A percentile compares a stretch with the other conserved stretches of the same genome.
These are phyloP conservation scores for Drosophila nigromelanica DNA, from an alignment of 1,140 invertebrate genomes.

Conservation along the genomic window DNA sequence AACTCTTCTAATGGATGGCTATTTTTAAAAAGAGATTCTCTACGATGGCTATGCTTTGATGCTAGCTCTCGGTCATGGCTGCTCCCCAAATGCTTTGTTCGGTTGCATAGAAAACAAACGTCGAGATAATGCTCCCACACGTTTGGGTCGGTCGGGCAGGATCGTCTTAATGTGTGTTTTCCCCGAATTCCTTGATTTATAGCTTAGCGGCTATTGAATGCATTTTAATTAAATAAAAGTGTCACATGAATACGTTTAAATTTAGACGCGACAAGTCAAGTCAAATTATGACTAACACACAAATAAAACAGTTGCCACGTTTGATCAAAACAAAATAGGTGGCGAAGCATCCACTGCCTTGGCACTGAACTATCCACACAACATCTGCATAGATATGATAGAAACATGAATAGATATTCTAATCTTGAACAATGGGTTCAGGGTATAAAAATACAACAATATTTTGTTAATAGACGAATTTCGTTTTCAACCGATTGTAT, in stretches of 20 bases:
- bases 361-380: conserved; percentile 24
- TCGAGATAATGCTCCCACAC: background rate
- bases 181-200: conserved; percentile 46
- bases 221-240: conserved; percentile 65
- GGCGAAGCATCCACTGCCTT: conserved; percentile 28
- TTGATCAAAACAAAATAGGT: conserved; percentile 58
- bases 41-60: conserved; percentile 11
- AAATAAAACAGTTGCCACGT: conserved; percentile 61
- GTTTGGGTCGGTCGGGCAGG: conserved; percentile 18
- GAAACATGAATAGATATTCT: too few species aligned
- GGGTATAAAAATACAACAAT: too few species aligned
- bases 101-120: conserved; percentile 13
- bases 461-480: too few species aligned
- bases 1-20: conserved; percentile 56
- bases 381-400: background rate
- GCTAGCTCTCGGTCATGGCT: conserved; percentile 17
- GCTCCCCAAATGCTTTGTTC: conserved; percentile 44
- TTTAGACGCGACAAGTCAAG: conserved; percentile 69
- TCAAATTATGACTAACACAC: conserved; percentile 63
- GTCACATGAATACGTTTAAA: conserved; percentile 69
- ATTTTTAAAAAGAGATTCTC: conserved; percentile 68
- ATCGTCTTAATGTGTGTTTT: conserved; percentile 11
- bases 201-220: conserved; percentile 26
- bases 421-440: too few species aligned
- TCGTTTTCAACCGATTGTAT: too few species aligned